Conservation (phyloP, 2,797 vertebrate species). For the Danio albolineatus region DNA sequence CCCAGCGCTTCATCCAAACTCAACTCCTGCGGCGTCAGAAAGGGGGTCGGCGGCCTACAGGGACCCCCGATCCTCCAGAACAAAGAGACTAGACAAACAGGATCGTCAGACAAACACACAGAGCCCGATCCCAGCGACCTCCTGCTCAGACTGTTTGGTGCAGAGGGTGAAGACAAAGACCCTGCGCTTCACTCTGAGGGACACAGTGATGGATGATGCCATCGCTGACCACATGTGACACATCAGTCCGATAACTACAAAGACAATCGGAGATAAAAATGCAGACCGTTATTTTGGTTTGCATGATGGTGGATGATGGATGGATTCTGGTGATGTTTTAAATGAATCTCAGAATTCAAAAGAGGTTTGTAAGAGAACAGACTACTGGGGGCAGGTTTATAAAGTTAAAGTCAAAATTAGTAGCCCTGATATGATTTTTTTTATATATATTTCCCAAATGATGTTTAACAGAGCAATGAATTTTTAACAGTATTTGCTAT, state of each 20-base stretch:
- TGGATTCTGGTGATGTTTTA: background rate
- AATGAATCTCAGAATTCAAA: background rate
- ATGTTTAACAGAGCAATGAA: too few species aligned
- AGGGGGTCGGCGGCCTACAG: conserved; percentile 36
- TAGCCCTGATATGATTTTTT: too few species aligned
- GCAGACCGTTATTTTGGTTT: background rate
- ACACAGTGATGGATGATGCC: conserved; percentile 35
- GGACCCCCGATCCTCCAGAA: conserved; percentile 27
- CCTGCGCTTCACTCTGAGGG: conserved; percentile 9
- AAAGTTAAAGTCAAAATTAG: too few species aligned
- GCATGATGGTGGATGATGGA: too few species aligned
- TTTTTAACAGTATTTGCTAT: too few species aligned
- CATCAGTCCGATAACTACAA: background rate
- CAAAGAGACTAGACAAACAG: conserved; percentile 40
- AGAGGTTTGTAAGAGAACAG: background rate
- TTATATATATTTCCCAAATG: too few species aligned
- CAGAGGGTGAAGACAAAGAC: conserved; percentile 35
- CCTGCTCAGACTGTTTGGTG: conserved; percentile 14
- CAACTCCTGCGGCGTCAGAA: conserved; percentile 20
- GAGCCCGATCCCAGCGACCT: conserved; percentile 15
- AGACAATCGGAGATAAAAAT: conserved; percentile 2
- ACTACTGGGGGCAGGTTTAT: too few species aligned
- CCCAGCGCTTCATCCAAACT: conserved; percentile 7
- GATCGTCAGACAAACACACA: conserved; percentile 25
- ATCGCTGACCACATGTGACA: conserved; percentile 18